phyloP scores from a whole-genome alignment of 1,140 invertebrate genomes.

The Bicyclus anynana region DNA sequence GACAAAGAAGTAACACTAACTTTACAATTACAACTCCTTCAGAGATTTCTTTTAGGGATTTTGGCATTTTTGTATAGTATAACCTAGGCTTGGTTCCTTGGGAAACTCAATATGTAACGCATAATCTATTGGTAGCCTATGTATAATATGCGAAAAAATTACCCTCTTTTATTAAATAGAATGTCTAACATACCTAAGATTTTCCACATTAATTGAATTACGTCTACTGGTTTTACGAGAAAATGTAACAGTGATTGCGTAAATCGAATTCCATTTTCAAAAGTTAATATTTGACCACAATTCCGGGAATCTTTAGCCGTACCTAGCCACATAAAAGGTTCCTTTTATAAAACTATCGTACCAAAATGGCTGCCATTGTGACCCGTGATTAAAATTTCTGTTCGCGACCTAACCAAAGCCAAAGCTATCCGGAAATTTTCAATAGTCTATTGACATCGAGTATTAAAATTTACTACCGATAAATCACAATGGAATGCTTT shows the following conservation, averaged over 20 bases:
- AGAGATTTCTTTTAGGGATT: too few species aligned
- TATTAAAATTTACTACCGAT: conserved; percentile 35
- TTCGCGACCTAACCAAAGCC: conserved; percentile 21
- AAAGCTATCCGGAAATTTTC: conserved; percentile 18
- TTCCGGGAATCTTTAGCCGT: background rate
- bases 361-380: conserved; percentile 23
- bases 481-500: conserved; percentile 28
- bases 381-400: conserved; percentile 39
- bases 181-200: too few species aligned
- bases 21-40: too few species aligned
- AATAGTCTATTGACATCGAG: conserved; percentile 32
- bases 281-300: background rate
- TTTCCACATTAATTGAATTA: too few species aligned
- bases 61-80: too few species aligned
- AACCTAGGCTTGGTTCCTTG: too few species aligned
- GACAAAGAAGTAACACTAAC: too few species aligned
- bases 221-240: background rate
- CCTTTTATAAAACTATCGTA: conserved; percentile 7
- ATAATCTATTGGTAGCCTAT: too few species aligned
- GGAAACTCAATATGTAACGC: too few species aligned
- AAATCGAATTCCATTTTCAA: background rate
- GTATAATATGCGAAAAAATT: too few species aligned
- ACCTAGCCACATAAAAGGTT: background rate
- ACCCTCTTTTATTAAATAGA: too few species aligned
- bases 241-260: background rate